Evolutionary conservation across 2,113 vertebrate genomes (phyloP).

Genomic region (Lynx canadensis): DNA sequence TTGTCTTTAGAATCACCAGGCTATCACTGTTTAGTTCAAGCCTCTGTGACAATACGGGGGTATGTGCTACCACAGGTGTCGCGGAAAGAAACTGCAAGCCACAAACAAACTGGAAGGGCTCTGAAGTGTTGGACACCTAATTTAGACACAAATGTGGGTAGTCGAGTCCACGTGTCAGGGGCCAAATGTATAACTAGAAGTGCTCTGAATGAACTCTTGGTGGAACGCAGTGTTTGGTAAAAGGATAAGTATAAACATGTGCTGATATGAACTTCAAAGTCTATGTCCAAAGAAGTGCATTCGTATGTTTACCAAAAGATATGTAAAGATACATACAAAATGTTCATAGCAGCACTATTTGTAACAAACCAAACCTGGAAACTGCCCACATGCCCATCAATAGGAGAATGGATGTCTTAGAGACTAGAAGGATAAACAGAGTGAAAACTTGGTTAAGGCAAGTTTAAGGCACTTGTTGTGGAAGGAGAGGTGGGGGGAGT

Average conservation of each 20-base stretch:
- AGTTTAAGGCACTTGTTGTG: background rate
- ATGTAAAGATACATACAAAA: background rate
- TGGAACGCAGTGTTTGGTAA: background rate
- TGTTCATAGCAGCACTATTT: background rate
- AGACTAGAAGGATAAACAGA: background rate
- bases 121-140: constrained; percentile 23
- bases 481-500: too few relatives aligned
- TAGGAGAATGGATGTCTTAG: background rate
- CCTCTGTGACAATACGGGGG: background rate
- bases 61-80: background rate
- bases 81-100: background rate
- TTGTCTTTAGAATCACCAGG: background rate
- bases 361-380: background rate
- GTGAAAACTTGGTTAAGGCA: constrained; percentile 23
- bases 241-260: constrained; percentile 36
- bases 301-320: constrained; percentile 31
- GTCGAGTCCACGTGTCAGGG: background rate
- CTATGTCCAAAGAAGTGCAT: constrained; percentile 2
- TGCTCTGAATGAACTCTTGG: constrained; percentile 27
- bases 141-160: constrained; percentile 47
- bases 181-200: background rate
- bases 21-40: constrained; percentile 22
- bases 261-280: constrained; percentile 16
- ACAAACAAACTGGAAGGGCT: constrained; percentile 38
- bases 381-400: background rate